These are phyloP conservation scores for Hypanus sabinus DNA, from an alignment of 2,113 vertebrate genomes.

Conservation along the genomic window DNA sequence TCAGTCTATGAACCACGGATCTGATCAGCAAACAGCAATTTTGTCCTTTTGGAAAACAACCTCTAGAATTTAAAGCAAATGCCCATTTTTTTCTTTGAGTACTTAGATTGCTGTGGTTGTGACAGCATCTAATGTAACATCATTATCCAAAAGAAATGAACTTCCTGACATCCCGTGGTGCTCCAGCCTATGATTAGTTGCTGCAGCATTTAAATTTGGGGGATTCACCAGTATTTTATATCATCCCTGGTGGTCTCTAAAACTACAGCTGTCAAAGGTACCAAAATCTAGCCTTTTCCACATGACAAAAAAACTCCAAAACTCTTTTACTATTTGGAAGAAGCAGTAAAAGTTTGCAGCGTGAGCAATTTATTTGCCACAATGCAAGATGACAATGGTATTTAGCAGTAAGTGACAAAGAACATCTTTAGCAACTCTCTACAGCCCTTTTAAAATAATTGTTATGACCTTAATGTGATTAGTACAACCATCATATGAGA, in stretches of 20 bases:
- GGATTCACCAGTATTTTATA: background rate
- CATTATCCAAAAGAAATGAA: background rate
- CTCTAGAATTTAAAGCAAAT: background rate
- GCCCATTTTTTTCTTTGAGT: background rate
- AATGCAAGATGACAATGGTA: background rate
- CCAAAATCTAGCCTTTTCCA: background rate
- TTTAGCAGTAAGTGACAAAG: background rate
- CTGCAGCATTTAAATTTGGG: background rate
- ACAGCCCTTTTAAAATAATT: background rate
- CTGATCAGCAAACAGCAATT: background rate
- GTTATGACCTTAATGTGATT: background rate
- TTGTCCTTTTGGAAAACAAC: background rate
- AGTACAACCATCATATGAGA: background rate
- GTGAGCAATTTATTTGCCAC: background rate
- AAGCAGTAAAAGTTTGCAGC: background rate
- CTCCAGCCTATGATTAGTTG: background rate
- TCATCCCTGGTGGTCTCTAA: background rate
- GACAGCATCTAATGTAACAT: constrained; percentile 24
- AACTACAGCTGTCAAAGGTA: background rate
- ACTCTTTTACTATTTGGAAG: background rate
- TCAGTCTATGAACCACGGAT: background rate
- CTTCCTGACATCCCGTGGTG: background rate
- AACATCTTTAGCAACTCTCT: background rate
- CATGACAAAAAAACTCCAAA: background rate
- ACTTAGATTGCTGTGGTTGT: background rate